Conservation (phyloP, 2,888 invertebrate genomes). For the Eupithecia exiguata region DNA sequence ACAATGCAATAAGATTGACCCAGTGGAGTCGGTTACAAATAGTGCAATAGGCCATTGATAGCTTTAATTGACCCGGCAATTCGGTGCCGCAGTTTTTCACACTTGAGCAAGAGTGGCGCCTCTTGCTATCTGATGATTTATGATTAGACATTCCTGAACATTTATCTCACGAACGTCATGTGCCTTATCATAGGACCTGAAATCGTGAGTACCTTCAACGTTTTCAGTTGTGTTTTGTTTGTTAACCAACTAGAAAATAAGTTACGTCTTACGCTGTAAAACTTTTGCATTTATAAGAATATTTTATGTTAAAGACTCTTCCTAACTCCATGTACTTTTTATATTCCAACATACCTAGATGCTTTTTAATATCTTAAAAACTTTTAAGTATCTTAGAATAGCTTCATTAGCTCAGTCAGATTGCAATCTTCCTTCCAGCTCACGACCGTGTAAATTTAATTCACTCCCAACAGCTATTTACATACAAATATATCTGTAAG, state of each 20-base stretch:
- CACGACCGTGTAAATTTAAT: constrained; percentile 19
- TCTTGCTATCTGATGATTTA: constrained; percentile 24
- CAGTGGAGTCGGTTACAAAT: constrained; percentile 22
- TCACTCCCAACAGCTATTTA: constrained; percentile 28
- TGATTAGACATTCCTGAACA: constrained; percentile 27
- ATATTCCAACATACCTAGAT: not conserved
- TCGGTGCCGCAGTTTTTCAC: constrained; percentile 31
- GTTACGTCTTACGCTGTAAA: not conserved
- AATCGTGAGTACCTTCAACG: not conserved
- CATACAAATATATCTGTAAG: constrained; percentile 36
- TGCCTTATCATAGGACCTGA: constrained; percentile 6
- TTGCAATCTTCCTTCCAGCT: not conserved
- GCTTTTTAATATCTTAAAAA: not conserved
- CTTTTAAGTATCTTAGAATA: not conserved
- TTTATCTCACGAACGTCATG: constrained; percentile 13
- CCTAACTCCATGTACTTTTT: not conserved
- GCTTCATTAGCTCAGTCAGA: not conserved
- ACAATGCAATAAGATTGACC: constrained; percentile 21
- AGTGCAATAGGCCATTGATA: constrained; percentile 25
- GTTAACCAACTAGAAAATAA: not conserved
- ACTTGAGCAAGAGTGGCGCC: constrained; percentile 33
- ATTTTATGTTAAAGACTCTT: not conserved
- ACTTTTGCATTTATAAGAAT: not conserved
- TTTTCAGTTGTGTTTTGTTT: not conserved
- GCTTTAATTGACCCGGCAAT: constrained; percentile 31